phyloP scores from a whole-genome alignment of 1,140 invertebrate species.

The Radopholus similis region DNA sequence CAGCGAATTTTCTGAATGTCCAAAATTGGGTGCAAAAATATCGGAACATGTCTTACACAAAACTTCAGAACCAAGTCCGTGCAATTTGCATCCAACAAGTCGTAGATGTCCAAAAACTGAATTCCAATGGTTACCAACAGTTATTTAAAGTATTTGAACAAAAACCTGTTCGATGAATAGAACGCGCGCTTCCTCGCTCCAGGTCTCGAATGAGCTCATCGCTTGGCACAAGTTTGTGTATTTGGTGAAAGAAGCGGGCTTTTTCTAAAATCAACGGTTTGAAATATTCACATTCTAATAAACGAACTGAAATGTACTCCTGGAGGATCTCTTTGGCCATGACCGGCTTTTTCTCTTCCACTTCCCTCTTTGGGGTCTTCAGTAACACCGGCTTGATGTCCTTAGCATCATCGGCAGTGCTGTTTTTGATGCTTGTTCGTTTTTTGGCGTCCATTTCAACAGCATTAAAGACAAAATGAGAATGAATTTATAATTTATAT shows the following conservation, averaged over 20 bases:
- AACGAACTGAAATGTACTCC: neutral
- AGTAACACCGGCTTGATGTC: no score
- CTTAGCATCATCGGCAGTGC: no score
- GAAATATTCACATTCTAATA: no score
- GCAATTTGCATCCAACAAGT: neutral
- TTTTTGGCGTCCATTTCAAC: no score
- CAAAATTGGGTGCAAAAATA: no score
- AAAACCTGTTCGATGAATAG: neutral
- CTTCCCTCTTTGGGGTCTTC: neutral
- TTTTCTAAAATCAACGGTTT: neutral
- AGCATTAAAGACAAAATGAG: no score
- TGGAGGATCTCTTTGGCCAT: neutral
- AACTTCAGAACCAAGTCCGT: no score
- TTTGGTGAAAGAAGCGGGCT: neutral
- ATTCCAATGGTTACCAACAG: neutral
- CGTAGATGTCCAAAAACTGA: neutral
- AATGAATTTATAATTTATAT: no score
- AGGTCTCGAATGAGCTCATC: neutral
- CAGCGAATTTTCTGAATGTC: constrained; percentile 17
- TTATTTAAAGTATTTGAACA: neutral
- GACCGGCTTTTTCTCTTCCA: neutral
- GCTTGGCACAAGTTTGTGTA: neutral
- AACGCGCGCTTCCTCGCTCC: neutral
- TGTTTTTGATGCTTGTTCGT: no score
- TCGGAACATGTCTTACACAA: no score